Percentiles rank a stretch among this genome's conserved stretches.
Conservation (phyloP, 2,888 invertebrate genomes). For the Drosophila mettleri region DNA sequence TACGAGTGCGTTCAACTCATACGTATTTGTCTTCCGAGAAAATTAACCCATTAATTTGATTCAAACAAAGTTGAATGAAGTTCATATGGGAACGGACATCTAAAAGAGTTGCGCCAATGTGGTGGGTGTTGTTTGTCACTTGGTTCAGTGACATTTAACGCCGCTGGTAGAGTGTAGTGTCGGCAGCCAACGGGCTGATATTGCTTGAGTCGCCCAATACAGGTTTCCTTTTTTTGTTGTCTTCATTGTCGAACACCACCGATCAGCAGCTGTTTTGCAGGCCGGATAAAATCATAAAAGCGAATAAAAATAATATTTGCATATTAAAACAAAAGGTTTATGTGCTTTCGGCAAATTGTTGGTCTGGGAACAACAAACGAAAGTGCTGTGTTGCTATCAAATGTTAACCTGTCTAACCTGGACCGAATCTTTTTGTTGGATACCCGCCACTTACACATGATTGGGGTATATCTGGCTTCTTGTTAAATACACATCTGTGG, state of each 20-base stretch:
- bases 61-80: slow-evolving; percentile 41
- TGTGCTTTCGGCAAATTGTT: slow-evolving; percentile 63
- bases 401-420: slow-evolving; percentile 63
- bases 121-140: slow-evolving; percentile 46
- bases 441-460: not conserved
- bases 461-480: slow-evolving; percentile 13
- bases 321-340: slow-evolving; percentile 61
- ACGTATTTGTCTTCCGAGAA: slow-evolving; percentile 43
- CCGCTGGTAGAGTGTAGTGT: slow-evolving; percentile 4
- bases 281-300: slow-evolving; percentile 41
- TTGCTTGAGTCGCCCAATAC: slow-evolving; percentile 32
- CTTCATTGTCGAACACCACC: slow-evolving; percentile 11
- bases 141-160: slow-evolving; percentile 56
- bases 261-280: slow-evolving; percentile 45
- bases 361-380: slow-evolving; percentile 62
- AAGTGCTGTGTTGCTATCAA: slow-evolving; percentile 69
- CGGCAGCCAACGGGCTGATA: slow-evolving; percentile 7
- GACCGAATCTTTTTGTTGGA: slow-evolving; percentile 17
- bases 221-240: slow-evolving; percentile 28
- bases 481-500: not conserved
- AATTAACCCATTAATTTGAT: slow-evolving; percentile 37
- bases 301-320: slow-evolving; percentile 66
- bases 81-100: slow-evolving; percentile 27
- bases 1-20: slow-evolving; percentile 27
- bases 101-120: slow-evolving; percentile 23